Evolutionary conservation across 2,797 vertebrate species (phyloP).

Genomic region (Epinephelus malabaricus): DNA sequence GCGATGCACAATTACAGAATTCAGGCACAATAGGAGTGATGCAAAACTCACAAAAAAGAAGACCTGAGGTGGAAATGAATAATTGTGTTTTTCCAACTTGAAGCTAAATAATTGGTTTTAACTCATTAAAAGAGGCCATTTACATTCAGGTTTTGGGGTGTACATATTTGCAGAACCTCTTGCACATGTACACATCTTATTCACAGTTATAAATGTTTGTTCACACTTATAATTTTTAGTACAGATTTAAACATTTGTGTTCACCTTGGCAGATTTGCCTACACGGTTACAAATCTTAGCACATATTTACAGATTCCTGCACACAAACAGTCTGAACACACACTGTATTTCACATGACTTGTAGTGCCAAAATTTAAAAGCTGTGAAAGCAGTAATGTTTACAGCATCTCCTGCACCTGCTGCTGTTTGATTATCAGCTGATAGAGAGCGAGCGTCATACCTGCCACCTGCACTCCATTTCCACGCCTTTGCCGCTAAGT

Average conservation of each 20-base stretch:
- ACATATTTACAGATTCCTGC: background rate
- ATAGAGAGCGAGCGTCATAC: background rate
- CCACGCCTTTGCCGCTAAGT: background rate
- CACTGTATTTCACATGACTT: background rate
- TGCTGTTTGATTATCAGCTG: constrained; percentile 16
- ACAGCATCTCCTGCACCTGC: background rate
- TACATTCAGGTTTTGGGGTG: background rate
- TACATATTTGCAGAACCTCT: background rate
- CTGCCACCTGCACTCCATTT: constrained; percentile 20
- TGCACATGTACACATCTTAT: background rate
- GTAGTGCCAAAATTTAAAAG: background rate
- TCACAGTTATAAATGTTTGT: background rate
- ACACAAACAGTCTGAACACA: background rate
- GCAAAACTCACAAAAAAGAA: background rate
- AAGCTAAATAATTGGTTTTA: background rate
- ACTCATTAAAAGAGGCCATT: background rate
- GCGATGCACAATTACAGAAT: background rate
- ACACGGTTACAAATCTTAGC: background rate
- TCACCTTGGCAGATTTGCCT: background rate
- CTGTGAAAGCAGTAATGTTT: background rate
- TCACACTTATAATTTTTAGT: background rate
- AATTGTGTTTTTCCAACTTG: too few species aligned
- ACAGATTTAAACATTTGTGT: background rate
- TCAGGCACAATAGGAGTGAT: background rate
- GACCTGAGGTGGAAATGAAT: background rate